These are phyloP conservation scores for Drosophila cyrtoloma DNA, from an alignment of 2,888 invertebrate genomes.

Conservation along the genomic window DNA sequence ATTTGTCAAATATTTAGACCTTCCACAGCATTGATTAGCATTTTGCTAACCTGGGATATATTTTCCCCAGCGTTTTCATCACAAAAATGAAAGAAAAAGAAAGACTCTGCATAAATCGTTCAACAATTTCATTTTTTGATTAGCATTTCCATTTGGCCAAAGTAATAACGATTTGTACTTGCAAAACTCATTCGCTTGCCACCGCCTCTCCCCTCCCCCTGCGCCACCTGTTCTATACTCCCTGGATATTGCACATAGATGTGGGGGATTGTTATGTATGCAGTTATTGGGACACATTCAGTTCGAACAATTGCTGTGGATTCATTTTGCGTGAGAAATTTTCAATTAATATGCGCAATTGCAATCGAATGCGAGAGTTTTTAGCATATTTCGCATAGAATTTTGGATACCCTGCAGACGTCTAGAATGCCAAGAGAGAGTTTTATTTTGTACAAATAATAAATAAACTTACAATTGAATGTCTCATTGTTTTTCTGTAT, in stretches of 20 bases:
- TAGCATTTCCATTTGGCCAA: conserved; percentile 62
- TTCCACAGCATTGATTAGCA: conserved; percentile 34
- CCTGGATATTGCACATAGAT: conserved; percentile 5
- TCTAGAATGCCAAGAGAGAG: no score
- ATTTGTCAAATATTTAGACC: conserved; percentile 15
- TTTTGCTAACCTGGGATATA: neutral
- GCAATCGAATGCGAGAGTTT: conserved; percentile 62
- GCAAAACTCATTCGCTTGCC: conserved; percentile 10
- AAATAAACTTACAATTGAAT: neutral
- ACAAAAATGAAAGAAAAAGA: neutral
- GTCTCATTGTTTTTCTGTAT: neutral
- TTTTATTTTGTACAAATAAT: neutral
- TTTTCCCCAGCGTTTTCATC: conserved; percentile 10
- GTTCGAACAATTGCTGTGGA: conserved; percentile 59
- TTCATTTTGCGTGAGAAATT: conserved; percentile 76
- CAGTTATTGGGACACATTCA: conserved; percentile 54
- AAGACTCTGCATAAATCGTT: conserved; percentile 53
- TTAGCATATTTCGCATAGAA: conserved; percentile 71
- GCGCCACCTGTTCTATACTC: neutral
- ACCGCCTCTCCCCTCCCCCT: neutral
- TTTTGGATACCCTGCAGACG: conserved; percentile 32
- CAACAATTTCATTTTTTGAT: conserved; percentile 61
- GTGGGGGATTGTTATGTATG: conserved; percentile 52
- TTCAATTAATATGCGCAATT: conserved; percentile 81
- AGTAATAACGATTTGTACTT: conserved; percentile 64